Conservation (phyloP, 2,797 vertebrate genomes). For the Choloepus didactylus region DNA sequence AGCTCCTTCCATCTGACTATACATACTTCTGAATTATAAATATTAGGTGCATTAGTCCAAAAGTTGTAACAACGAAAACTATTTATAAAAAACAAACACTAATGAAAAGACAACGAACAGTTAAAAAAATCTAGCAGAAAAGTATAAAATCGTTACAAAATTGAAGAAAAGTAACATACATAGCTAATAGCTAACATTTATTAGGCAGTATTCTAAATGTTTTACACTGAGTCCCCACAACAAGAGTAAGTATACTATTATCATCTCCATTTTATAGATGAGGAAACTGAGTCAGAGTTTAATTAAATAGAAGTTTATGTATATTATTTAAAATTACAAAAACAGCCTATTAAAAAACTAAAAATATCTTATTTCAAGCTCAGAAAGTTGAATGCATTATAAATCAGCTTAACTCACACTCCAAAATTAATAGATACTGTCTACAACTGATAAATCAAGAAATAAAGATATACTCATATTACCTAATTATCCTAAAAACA, state of each 20-base stretch:
- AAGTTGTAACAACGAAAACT: conserved; percentile 45
- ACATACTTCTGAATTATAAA: conserved; percentile 53
- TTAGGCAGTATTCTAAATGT: background rate
- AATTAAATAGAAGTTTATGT: conserved; percentile 4
- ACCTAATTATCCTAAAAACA: background rate
- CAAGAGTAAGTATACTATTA: background rate
- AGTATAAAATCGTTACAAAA: conserved; percentile 38
- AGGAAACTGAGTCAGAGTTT: background rate
- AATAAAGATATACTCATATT: background rate
- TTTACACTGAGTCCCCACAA: background rate
- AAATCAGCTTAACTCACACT: conserved; percentile 7
- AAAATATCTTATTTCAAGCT: conserved; percentile 44
- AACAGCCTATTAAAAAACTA: conserved; percentile 3
- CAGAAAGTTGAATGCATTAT: background rate
- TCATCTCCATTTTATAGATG: background rate
- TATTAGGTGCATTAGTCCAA: conserved; percentile 28
- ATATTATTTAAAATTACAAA: conserved; percentile 57
- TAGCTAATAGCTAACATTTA: background rate
- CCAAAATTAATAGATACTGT: background rate
- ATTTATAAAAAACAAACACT: background rate
- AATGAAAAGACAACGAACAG: conserved; percentile 19
- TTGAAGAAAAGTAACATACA: background rate
- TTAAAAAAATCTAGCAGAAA: background rate
- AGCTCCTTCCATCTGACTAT: background rate
- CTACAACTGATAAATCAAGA: background rate